Percentiles rank a stretch among this genome's conserved stretches.
These are phyloP conservation scores for Morpho deidamia DNA, from an alignment of 2,888 invertebrate species.

Conservation along the genomic window DNA sequence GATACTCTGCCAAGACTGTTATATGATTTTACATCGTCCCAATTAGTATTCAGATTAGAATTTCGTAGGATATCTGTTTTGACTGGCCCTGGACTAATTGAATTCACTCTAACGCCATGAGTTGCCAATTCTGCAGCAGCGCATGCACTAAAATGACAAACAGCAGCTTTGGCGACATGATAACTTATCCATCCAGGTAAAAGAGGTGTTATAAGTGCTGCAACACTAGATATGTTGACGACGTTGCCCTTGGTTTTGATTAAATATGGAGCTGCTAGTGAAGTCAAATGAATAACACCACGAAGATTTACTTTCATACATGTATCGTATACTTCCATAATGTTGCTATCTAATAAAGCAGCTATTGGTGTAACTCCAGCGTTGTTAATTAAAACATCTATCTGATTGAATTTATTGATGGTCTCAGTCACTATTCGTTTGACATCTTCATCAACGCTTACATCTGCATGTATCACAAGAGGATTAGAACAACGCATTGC, in stretches of 20 bases:
- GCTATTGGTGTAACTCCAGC: slow-evolving; percentile 30
- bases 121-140: slow-evolving; percentile 14
- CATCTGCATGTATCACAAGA: background rate
- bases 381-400: slow-evolving; percentile 44
- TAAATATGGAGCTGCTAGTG: slow-evolving; percentile 31
- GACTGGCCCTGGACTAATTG: slow-evolving; percentile 4
- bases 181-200: slow-evolving; percentile 24
- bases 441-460: slow-evolving; percentile 33
- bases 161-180: slow-evolving; percentile 24
- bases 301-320: slow-evolving; percentile 28
- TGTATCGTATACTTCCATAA: slow-evolving; percentile 13
- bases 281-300: slow-evolving; percentile 29
- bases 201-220: slow-evolving; percentile 10
- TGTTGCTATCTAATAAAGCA: slow-evolving; percentile 20
- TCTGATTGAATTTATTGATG: slow-evolving; percentile 31
- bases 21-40: slow-evolving; percentile 21
- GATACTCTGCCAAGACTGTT: slow-evolving; percentile 26
- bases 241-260: slow-evolving; percentile 34
- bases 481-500: slow-evolving; percentile 10
- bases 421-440: slow-evolving; percentile 32
- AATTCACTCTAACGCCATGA: slow-evolving; percentile 17
- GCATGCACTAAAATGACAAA: slow-evolving; percentile 12
- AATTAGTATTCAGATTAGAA: slow-evolving; percentile 8
- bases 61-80: slow-evolving; percentile 32
- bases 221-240: slow-evolving; percentile 16